Base-by-base conservation (phyloP, 2,113 vertebrate species). In the Trichechus manatus region DNA sequence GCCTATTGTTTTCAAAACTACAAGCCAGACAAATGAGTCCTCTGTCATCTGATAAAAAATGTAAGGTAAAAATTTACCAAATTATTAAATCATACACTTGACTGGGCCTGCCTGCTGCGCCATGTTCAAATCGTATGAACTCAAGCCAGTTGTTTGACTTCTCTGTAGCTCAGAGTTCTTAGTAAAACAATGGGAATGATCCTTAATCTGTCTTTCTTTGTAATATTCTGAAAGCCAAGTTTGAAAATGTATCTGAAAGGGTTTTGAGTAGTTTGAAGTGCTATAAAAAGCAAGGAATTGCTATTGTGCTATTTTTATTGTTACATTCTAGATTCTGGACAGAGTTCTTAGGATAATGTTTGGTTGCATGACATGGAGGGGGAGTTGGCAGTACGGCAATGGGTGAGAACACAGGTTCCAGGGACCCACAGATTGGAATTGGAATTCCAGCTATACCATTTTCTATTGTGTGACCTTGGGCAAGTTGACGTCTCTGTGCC, bases 1-100 rank as follows among this genome's bases (percentile, higher is more conserved):
- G 39, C 15, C 44, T 92, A 77, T 87, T 90, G 42, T 93, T 94
- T 90, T 53, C 8, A 77, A 87, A 95, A 85, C 61, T 33, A 14
- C 25, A 93, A 95, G 36, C 39, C 53, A 87, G 82, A 87, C 42
- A 56, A 31, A n/a, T 59, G 42, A 68, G 42, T 22, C 92, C 53
- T 77, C 50, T 72, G 27, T 14, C 42, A 27, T 56, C 23, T 53
- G 63, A 53, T 91, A 70, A 94, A 94, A 61, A 91, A 42, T 25
- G 36, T 11, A 59, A 82, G 68, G 92, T 59, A 91, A 85, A 91
- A 63, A 39, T 53, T 14, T 23, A 83, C 8, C 17, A 72, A 68
- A 22, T 80, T 79, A 90, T 63, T 82, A 86, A 44, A 66, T 36
- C 77, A 56, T 1, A 0, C 25, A 64, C 74, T 83, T 79, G 61